These are phyloP conservation scores for Antechinus stuartii DNA, from an alignment of 2,113 vertebrate genomes.

Conservation along the genomic window DNA sequence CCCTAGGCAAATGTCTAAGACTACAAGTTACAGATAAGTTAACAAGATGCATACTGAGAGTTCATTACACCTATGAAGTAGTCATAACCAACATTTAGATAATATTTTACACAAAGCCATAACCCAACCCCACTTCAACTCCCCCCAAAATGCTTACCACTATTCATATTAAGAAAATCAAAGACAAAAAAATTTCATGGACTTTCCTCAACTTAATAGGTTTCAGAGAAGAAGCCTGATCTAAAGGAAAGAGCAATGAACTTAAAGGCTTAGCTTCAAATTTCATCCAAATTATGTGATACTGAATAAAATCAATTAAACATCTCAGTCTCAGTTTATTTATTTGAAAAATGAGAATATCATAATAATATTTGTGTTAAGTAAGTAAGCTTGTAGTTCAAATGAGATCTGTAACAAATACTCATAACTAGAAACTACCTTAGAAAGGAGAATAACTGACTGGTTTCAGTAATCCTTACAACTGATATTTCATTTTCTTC, in stretches of 20 bases:
- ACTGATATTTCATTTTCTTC: conserved; percentile 51
- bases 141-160: background rate
- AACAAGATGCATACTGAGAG: background rate
- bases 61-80: background rate
- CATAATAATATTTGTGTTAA: background rate
- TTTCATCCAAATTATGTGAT: background rate
- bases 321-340: background rate
- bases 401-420: background rate
- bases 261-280: background rate
- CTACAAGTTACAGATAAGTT: background rate
- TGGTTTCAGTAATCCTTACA: background rate
- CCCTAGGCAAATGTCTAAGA: background rate
- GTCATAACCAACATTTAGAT: background rate
- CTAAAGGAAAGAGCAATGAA: background rate
- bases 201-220: background rate
- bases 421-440: background rate
- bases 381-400: background rate
- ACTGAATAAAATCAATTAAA: background rate
- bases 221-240: background rate
- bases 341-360: background rate
- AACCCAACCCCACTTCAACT: background rate
- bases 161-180: background rate
- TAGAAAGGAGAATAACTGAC: background rate
- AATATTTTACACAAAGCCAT: background rate
- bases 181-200: background rate